These are phyloP conservation scores for Heliangelus exortis DNA, from an alignment of 2,797 vertebrate species.

Conservation along the genomic window DNA sequence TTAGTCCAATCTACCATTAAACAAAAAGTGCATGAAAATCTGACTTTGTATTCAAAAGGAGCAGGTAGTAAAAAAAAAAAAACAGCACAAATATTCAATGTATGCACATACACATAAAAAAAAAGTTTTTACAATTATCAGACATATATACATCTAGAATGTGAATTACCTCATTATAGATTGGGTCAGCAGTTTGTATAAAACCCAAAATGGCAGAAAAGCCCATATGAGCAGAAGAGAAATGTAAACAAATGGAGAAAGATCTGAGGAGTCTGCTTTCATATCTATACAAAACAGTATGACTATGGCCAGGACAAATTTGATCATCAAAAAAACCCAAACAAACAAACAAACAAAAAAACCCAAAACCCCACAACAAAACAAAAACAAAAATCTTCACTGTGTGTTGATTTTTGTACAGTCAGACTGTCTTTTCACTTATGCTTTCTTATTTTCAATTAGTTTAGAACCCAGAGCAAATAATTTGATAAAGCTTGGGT, in stretches of 20 bases:
- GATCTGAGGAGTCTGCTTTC: not conserved
- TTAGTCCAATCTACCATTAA: not conserved
- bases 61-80: not conserved
- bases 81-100: not conserved
- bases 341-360: not conserved
- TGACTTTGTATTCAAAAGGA: not conserved
- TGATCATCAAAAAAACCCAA: not conserved
- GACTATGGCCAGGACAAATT: not conserved
- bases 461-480: not conserved
- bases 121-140: not conserved
- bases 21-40: not conserved
- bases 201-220: not conserved
- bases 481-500: not conserved
- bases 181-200: not conserved
- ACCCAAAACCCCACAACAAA: fast-evolving
- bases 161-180: not conserved
- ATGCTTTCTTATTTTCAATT: not conserved
- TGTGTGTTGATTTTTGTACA: not conserved
- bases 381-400: not conserved
- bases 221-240: not conserved
- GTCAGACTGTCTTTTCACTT: not conserved
- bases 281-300: not conserved
- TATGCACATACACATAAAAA: not conserved
- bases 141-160: not conserved
- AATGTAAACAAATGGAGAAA: not conserved